These are phyloP conservation scores for Helostoma temminkii DNA, from an alignment of 2,797 vertebrate species.

Conservation along the genomic window DNA sequence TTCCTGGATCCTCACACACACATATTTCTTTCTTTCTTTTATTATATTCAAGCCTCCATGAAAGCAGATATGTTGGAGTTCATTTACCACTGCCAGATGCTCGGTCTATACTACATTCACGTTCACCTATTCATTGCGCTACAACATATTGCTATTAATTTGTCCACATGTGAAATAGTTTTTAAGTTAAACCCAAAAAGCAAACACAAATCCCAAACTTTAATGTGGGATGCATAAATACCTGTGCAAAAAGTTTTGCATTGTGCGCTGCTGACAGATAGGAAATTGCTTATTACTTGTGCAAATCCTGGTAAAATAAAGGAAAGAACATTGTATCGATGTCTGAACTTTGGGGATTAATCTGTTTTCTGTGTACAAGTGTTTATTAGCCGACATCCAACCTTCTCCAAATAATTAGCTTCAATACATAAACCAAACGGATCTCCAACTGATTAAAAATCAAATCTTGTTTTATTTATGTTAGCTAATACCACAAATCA, in stretches of 20 bases:
- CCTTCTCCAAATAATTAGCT: too few species aligned
- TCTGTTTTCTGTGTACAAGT: background rate
- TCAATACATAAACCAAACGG: too few species aligned
- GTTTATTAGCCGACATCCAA: background rate
- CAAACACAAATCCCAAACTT: background rate
- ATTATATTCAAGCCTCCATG: conserved; percentile 18
- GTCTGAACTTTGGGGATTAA: background rate
- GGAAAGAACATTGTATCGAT: too few species aligned
- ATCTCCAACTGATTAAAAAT: too few species aligned
- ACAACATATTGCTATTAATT: background rate
- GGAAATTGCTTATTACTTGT: conserved; percentile 8
- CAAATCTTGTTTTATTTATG: too few species aligned
- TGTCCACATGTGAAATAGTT: background rate
- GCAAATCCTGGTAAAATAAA: too few species aligned
- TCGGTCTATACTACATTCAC: background rate
- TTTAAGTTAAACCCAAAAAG: background rate
- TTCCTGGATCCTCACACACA: conserved; percentile 25
- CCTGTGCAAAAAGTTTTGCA: background rate
- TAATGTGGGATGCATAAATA: background rate
- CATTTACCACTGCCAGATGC: conserved; percentile 51
- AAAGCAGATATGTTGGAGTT: conserved; percentile 45
- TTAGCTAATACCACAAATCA: too few species aligned
- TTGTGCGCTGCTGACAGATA: conserved; percentile 13
- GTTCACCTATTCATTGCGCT: background rate
- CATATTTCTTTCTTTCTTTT: background rate